These are phyloP conservation scores for Acropora tenuis DNA, from an alignment of 64 coral and sea anemone genomes.

Conservation along the genomic window DNA sequence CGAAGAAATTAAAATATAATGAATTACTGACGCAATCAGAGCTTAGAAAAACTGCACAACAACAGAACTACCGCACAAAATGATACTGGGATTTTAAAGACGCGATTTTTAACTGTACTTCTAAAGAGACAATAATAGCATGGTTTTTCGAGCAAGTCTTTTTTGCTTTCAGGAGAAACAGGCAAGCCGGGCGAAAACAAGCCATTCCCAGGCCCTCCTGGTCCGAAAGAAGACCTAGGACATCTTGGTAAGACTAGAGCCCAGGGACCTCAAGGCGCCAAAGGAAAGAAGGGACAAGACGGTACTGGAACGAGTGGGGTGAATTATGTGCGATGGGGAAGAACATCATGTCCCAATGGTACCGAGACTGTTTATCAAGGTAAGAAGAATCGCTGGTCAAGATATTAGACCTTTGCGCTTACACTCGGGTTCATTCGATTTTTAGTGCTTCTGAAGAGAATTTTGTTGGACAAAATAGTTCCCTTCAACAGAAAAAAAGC, in stretches of 20 bases:
- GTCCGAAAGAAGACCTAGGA: slow-evolving; percentile 29
- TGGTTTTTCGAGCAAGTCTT: neutral
- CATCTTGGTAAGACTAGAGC: slow-evolving; percentile 1
- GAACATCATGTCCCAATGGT: slow-evolving; percentile 29
- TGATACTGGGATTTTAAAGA: no score
- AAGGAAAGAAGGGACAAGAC: slow-evolving; percentile 32
- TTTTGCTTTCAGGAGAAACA: neutral
- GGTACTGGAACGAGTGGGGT: slow-evolving; percentile 5
- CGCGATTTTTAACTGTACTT: no score
- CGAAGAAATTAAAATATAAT: no score
- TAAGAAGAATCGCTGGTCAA: neutral
- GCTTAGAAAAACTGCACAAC: no score
- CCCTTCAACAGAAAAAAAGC: no score
- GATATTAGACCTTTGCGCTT: neutral
- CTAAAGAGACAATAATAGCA: no score
- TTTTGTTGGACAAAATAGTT: no score
- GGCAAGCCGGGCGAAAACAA: neutral
- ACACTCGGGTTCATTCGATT: neutral
- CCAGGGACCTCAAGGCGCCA: slow-evolving; percentile 18
- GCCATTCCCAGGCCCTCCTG: slow-evolving; percentile 11
- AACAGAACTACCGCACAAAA: no score
- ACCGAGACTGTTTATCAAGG: slow-evolving; percentile 37
- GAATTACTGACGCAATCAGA: no score
- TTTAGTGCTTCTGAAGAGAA: neutral
- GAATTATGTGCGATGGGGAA: slow-evolving; percentile 49